Percentiles rank a stretch among this genome's conserved stretches.
These are phyloP conservation scores for Exocentrus adspersus DNA, from an alignment of 2,888 invertebrate genomes.

Conservation along the genomic window DNA sequence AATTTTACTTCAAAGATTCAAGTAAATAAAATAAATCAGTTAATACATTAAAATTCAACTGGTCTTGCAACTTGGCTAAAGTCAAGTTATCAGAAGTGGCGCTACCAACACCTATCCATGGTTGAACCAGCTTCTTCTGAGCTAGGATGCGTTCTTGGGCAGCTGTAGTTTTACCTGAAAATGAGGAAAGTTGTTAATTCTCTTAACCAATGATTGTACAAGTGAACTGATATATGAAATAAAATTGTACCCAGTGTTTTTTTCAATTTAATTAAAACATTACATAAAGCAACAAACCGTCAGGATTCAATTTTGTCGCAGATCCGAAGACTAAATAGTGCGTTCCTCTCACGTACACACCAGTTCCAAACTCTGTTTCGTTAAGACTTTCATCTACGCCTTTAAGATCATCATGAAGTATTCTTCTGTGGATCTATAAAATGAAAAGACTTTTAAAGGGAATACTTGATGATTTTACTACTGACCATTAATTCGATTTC, in stretches of 20 bases:
- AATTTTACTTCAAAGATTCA: background rate
- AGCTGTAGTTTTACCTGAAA: conserved; percentile 47
- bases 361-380: conserved; percentile 75
- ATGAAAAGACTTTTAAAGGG: background rate
- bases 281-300: conserved; percentile 30
- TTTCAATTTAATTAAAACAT: background rate
- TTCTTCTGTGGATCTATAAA: conserved; percentile 79
- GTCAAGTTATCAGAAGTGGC: conserved; percentile 25
- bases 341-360: conserved; percentile 74
- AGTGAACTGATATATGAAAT: background rate
- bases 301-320: conserved; percentile 12
- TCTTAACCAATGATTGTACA: too few species aligned
- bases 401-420: conserved; percentile 87
- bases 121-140: conserved; percentile 67
- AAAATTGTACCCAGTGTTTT: background rate
- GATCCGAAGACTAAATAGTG: conserved; percentile 49
- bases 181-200: background rate
- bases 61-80: conserved; percentile 23
- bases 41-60: conserved; percentile 31
- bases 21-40: background rate
- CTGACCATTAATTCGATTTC: conserved; percentile 74
- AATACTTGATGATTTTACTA: too few species aligned
- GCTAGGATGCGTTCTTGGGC: conserved; percentile 64
- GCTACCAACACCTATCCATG: conserved; percentile 60
- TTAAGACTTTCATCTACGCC: conserved; percentile 92